Conservation (phyloP, 2,888 invertebrate genomes). For the Apodemia zela region DNA sequence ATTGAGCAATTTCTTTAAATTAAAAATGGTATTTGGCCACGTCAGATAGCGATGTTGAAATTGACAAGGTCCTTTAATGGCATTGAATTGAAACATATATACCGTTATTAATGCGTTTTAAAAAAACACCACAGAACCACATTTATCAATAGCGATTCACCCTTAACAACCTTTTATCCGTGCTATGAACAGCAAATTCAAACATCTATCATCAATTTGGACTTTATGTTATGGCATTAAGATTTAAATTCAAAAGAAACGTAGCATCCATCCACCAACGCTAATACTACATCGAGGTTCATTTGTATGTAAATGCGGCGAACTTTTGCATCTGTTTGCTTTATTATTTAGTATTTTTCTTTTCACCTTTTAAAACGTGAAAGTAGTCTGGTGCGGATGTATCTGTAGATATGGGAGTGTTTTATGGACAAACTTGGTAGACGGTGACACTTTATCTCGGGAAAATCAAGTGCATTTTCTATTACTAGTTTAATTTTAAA, state of each 20-base stretch:
- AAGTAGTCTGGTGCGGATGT: constrained; percentile 14
- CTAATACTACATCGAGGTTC: constrained; percentile 46
- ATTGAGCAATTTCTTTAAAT: no score
- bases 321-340: constrained; percentile 67
- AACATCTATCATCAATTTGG: neutral
- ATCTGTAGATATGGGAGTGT: constrained; percentile 8
- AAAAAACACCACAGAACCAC: constrained; percentile 17
- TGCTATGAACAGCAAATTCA: constrained; percentile 18
- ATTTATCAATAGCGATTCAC: neutral
- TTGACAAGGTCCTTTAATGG: no score
- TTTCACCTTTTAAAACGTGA: constrained; percentile 25
- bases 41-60: no score
- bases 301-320: constrained; percentile 70
- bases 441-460: constrained; percentile 7
- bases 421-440: constrained; percentile 14
- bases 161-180: constrained; percentile 20
- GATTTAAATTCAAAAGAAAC: constrained; percentile 14
- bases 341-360: constrained; percentile 49
- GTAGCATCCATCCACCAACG: constrained; percentile 15
- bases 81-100: no score
- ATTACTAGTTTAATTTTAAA: neutral
- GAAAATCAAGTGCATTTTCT: neutral
- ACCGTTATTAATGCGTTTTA: no score
- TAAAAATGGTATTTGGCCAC: no score
- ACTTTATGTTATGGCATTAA: constrained; percentile 15